These are phyloP conservation scores for Agonopterix subpropinquella DNA, from an alignment of 2,888 invertebrate species.

Conservation along the genomic window DNA sequence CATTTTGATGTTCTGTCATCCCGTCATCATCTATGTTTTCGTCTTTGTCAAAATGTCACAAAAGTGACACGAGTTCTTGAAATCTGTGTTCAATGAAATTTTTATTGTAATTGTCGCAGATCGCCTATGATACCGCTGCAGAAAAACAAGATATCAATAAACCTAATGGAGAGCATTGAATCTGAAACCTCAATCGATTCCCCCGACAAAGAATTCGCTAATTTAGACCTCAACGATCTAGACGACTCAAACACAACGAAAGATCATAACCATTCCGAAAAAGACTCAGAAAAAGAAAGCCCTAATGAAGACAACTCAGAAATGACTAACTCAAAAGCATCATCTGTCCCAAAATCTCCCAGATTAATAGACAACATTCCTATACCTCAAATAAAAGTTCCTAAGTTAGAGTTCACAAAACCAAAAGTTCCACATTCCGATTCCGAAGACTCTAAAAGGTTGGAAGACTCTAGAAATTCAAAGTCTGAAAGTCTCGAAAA, in stretches of 20 bases:
- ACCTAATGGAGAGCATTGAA: constrained; percentile 71
- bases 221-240: constrained; percentile 59
- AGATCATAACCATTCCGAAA: constrained; percentile 30
- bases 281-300: constrained; percentile 35
- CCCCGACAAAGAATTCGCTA: constrained; percentile 63
- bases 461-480: constrained; percentile 28
- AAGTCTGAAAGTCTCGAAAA: constrained; percentile 38
- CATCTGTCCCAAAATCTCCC: constrained; percentile 25
- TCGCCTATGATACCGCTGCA: constrained; percentile 67
- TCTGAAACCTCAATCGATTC: constrained; percentile 71
- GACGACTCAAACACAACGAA: constrained; percentile 48
- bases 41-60: too few relatives aligned
- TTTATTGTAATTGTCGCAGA: constrained; percentile 28
- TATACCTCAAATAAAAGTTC: constrained; percentile 61
- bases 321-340: constrained; percentile 31
- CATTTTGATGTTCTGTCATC: too few relatives aligned
- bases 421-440: constrained; percentile 36
- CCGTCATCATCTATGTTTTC: too few relatives aligned
- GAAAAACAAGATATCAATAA: constrained; percentile 69
- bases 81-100: too few relatives aligned
- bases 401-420: constrained; percentile 19
- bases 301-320: constrained; percentile 48
- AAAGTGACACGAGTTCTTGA: too few relatives aligned
- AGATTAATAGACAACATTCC: constrained; percentile 32
- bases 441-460: constrained; percentile 49